A percentile compares a stretch with the other conserved stretches of the same genome.
These are phyloP conservation scores for Ifrita kowaldi DNA, from an alignment of 2,113 vertebrate species.

Conservation along the genomic window DNA sequence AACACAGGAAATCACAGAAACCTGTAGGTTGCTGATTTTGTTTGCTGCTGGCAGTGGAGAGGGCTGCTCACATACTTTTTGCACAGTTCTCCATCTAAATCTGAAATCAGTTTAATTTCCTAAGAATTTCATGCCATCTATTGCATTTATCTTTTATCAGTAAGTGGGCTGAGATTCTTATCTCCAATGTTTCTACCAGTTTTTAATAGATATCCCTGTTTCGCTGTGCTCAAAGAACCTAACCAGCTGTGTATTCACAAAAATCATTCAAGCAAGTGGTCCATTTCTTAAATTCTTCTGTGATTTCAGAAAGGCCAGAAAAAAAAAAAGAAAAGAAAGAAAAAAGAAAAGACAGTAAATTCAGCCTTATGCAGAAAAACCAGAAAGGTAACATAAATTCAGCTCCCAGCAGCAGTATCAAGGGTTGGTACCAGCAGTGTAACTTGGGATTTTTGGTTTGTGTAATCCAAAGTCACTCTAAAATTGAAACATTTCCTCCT, in stretches of 20 bases:
- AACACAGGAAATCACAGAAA: neutral
- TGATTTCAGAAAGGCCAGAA: neutral
- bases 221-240: neutral
- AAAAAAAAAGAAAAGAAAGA: neutral
- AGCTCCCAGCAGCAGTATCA: neutral
- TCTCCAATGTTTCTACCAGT: neutral
- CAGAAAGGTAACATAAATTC: neutral
- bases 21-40: neutral
- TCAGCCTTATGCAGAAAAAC: neutral
- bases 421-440: neutral
- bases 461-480: neutral
- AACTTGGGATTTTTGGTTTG: neutral
- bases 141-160: neutral
- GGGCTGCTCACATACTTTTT: neutral
- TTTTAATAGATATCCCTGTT: neutral
- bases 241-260: neutral
- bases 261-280: neutral
- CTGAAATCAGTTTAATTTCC: neutral
- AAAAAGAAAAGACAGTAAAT: neutral
- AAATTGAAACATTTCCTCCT: neutral
- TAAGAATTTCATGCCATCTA: neutral
- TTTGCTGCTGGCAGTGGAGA: neutral
- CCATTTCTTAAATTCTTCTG: neutral
- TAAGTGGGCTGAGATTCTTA: neutral
- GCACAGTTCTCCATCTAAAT: neutral